Percentiles rank a stretch among this genome's conserved stretches.
Evolutionary conservation across 2,888 invertebrate genomes (phyloP).

Genomic region (Druceiella hillmani): DNA sequence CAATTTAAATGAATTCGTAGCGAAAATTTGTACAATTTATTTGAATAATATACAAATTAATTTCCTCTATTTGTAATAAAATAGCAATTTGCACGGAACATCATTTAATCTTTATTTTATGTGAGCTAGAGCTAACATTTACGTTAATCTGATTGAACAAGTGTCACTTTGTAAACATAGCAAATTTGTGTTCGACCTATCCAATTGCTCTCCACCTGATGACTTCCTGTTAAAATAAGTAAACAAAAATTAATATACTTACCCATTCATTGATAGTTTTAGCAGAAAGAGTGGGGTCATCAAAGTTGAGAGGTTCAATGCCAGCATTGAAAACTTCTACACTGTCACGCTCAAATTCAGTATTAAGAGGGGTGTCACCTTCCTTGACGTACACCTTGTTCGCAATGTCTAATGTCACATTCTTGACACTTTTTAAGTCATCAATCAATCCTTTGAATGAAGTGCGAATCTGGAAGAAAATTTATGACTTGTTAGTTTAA

Average conservation of each 20-base stretch:
- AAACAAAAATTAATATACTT: slow-evolving; percentile 22
- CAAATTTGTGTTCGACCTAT: too few relatives aligned
- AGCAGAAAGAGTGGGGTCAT: slow-evolving; percentile 38
- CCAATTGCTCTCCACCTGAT: too few relatives aligned
- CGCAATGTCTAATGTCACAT: slow-evolving; percentile 60
- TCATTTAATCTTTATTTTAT: too few relatives aligned
- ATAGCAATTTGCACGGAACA: too few relatives aligned
- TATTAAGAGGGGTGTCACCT: slow-evolving; percentile 43
- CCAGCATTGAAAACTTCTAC: slow-evolving; percentile 58
- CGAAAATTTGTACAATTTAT: too few relatives aligned
- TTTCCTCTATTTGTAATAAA: too few relatives aligned
- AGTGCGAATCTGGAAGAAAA: slow-evolving; percentile 34
- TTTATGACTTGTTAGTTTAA: background rate
- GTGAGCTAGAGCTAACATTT: too few relatives aligned
- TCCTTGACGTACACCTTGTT: slow-evolving; percentile 66
- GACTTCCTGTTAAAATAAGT: too few relatives aligned
- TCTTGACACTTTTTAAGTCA: slow-evolving; percentile 35
- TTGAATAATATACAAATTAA: too few relatives aligned
- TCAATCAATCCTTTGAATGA: slow-evolving; percentile 33
- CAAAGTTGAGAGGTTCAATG: slow-evolving; percentile 60
- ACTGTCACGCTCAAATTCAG: slow-evolving; percentile 52
- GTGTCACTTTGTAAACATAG: too few relatives aligned
- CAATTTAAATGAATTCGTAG: too few relatives aligned
- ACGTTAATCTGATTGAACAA: too few relatives aligned
- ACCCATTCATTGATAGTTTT: slow-evolving; percentile 74